phyloP scores from a whole-genome alignment of 2,888 invertebrate genomes.

The Thymelicus sylvestris region DNA sequence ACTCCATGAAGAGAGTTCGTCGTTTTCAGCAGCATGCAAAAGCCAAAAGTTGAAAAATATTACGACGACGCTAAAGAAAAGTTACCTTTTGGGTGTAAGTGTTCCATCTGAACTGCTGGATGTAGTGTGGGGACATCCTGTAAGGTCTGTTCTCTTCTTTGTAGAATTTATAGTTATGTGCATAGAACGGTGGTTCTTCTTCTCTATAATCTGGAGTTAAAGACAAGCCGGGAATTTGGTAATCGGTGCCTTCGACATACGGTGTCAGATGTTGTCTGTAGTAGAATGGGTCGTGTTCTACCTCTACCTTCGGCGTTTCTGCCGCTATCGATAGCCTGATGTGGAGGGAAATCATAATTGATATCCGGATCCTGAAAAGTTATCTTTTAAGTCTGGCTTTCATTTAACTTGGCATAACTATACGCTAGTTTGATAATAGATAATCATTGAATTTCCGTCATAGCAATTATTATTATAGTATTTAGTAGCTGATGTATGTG shows the following conservation, averaged over 20 bases:
- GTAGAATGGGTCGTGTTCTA: slow-evolving; percentile 36
- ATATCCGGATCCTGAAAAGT: not conserved
- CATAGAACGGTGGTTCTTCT: slow-evolving; percentile 36
- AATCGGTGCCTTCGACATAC: slow-evolving; percentile 18
- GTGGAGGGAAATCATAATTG: not conserved
- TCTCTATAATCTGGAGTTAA: slow-evolving; percentile 41
- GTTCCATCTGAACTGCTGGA: not conserved
- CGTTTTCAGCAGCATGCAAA: too few species aligned
- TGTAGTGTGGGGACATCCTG: slow-evolving; percentile 40
- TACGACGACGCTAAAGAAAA: not conserved
- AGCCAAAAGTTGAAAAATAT: too few species aligned
- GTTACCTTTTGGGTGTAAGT: not conserved
- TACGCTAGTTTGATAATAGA: too few species aligned
- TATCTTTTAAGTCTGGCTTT: too few species aligned
- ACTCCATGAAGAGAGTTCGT: too few species aligned
- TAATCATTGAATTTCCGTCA: too few species aligned
- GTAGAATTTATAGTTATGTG: slow-evolving; percentile 2
- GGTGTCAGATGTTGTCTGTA: slow-evolving; percentile 19
- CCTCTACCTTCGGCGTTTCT: slow-evolving; percentile 4
- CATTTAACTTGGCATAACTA: too few species aligned
- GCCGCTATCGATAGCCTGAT: not conserved
- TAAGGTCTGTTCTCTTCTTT: slow-evolving; percentile 42
- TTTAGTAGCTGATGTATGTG: too few species aligned
- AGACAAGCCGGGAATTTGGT: slow-evolving; percentile 11
- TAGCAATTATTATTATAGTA: too few species aligned